Conservation (phyloP, 2,888 invertebrate species). For the Euproctis similis region DNA sequence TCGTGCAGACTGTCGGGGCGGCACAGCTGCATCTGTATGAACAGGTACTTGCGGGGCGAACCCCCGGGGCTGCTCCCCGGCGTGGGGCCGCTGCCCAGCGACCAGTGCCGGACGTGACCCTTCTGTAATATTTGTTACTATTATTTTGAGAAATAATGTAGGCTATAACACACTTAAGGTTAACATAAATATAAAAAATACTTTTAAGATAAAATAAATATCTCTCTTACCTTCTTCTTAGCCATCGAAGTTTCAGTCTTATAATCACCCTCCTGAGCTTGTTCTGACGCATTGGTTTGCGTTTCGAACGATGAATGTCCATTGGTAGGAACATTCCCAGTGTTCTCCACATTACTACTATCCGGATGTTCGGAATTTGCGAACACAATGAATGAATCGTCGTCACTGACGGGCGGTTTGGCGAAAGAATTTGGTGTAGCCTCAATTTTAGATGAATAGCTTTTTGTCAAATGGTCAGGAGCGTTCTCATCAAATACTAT, state of each 20-base stretch:
- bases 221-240: conserved; percentile 46
- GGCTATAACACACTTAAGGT: too few species aligned
- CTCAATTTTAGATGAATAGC: conserved; percentile 7
- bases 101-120: conserved; percentile 68
- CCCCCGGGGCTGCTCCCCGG: conserved; percentile 19
- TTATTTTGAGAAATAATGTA: too few species aligned
- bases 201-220: background rate
- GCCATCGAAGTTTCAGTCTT: conserved; percentile 35
- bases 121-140: conserved; percentile 36
- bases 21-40: conserved; percentile 99
- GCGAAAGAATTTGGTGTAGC: conserved; percentile 23
- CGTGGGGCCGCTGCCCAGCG: conserved; percentile 37
- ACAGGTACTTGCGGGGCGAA: conserved; percentile 69
- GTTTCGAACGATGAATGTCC: conserved; percentile 39
- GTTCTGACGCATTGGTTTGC: conserved; percentile 37
- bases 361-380: conserved; percentile 28
- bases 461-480: conserved; percentile 5
- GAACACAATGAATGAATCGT: conserved; percentile 60
- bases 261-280: conserved; percentile 46
- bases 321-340: conserved; percentile 26
- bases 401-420: conserved; percentile 31
- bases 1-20: conserved; percentile 91
- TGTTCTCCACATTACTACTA: conserved; percentile 7
- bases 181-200: background rate
- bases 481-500: conserved; percentile 59